Percentiles rank a stretch among this genome's conserved stretches.
Conservation (phyloP, 2,797 vertebrate genomes). For the Diglossa cyanea region DNA sequence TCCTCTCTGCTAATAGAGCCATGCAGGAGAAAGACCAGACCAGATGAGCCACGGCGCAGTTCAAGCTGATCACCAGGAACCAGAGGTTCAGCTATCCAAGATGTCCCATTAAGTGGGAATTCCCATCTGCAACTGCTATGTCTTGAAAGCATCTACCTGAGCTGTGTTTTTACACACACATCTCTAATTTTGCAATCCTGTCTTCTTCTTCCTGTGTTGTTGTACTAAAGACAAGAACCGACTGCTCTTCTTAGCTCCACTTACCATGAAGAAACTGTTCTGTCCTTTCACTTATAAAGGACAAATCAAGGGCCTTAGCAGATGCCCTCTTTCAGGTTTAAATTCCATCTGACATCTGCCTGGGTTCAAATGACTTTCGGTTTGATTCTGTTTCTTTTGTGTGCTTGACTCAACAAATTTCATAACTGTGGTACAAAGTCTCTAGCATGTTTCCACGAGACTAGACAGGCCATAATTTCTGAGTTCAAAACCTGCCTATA, state of each 20-base stretch:
- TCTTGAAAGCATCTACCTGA: background rate
- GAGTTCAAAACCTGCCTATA: background rate
- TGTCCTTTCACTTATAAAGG: background rate
- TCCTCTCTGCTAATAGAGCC: accelerated
- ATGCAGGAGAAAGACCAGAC: background rate
- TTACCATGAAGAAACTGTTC: background rate
- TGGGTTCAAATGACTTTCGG: background rate
- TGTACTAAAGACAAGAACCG: background rate
- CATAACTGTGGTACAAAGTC: background rate
- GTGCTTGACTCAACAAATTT: background rate
- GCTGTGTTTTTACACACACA: background rate
- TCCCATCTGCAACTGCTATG: background rate
- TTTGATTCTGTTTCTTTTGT: background rate
- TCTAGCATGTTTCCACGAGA: background rate
- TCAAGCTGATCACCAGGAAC: background rate
- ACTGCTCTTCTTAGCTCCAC: background rate
- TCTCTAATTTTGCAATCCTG: background rate
- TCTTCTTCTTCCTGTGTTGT: background rate
- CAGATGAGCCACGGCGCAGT: background rate
- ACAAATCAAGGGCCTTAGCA: background rate
- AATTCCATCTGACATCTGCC: background rate
- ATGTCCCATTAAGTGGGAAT: background rate
- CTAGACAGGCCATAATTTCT: background rate
- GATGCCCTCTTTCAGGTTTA: background rate
- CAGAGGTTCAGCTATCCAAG: background rate